Evolutionary conservation across 2,888 invertebrate genomes (phyloP).

Genomic region (Cinara cedri): DNA sequence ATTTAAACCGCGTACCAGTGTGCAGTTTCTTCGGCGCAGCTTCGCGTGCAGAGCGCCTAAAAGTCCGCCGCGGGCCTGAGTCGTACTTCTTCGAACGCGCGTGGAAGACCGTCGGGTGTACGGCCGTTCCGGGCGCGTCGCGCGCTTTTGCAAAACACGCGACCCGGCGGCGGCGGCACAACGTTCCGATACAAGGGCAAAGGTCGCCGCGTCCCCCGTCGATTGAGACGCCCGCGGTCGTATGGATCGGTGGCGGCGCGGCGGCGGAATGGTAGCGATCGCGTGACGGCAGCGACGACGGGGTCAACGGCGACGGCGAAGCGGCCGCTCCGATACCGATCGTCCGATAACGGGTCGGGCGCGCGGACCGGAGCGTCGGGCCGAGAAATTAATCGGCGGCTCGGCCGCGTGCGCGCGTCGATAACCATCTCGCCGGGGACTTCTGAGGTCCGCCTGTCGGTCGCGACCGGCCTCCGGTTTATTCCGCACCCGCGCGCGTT

Average conservation of each 20-base stretch:
- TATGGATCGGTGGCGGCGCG: neutral
- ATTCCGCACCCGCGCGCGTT: too few species aligned
- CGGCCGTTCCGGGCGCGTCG: too few species aligned
- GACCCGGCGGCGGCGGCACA: too few species aligned
- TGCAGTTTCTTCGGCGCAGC: too few species aligned
- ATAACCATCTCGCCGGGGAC: constrained; percentile 25
- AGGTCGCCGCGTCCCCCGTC: neutral
- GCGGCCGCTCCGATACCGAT: constrained; percentile 7
- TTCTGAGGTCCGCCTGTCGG: neutral
- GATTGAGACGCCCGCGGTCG: constrained; percentile 28
- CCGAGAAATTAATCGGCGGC: constrained; percentile 45
- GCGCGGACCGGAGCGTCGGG: constrained; percentile 22
- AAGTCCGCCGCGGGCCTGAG: too few species aligned
- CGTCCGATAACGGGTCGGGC: constrained; percentile 11
- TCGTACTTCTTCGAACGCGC: too few species aligned
- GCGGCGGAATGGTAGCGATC: neutral
- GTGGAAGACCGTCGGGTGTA: too few species aligned
- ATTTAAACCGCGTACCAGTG: too few species aligned
- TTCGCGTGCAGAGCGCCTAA: too few species aligned
- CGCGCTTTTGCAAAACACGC: too few species aligned
- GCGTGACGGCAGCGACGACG: constrained; percentile 16
- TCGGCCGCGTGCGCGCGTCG: neutral
- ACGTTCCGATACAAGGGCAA: too few species aligned
- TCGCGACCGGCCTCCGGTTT: neutral
- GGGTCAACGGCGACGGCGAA: neutral